These are phyloP conservation scores for Hirtodrosophila confusa DNA, from an alignment of 2,888 invertebrate genomes.

Conservation along the genomic window DNA sequence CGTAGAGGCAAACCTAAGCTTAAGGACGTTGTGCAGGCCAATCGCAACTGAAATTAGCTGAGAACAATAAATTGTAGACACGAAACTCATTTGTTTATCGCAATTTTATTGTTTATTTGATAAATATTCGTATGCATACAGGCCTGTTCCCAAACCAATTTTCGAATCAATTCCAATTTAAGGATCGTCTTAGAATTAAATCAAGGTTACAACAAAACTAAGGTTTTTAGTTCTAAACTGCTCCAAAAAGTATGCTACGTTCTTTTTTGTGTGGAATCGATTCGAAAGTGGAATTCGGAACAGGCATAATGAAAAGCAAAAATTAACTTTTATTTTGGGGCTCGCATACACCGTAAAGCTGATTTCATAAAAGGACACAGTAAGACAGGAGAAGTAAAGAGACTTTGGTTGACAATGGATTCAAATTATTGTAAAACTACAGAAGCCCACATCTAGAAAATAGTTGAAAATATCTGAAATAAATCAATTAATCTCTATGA, in stretches of 20 bases:
- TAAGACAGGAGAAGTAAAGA: too few species aligned
- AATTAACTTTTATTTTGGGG: neutral
- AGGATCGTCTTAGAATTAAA: too few species aligned
- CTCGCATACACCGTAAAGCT: constrained; percentile 2
- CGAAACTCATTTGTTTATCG: neutral
- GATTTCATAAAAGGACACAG: neutral
- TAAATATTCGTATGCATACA: constrained; percentile 25
- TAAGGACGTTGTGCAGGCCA: constrained; percentile 62
- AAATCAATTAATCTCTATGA: neutral
- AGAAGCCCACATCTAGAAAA: neutral
- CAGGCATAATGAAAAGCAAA: constrained; percentile 12
- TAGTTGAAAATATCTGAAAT: neutral
- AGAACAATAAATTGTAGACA: constrained; percentile 58
- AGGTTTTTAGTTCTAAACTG: too few species aligned
- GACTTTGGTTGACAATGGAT: too few species aligned
- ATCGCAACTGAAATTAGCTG: constrained; percentile 33
- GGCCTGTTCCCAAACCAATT: too few species aligned
- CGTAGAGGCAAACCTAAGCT: constrained; percentile 38
- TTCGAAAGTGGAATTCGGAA: too few species aligned
- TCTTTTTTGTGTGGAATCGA: too few species aligned
- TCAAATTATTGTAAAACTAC: neutral
- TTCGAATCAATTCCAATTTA: too few species aligned
- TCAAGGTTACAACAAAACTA: too few species aligned
- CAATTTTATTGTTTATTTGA: constrained; percentile 26
- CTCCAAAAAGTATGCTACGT: too few species aligned